A percentile compares a stretch with the other conserved stretches of the same genome.
These are phyloP conservation scores for Triops longicaudatus DNA, from an alignment of 1,140 invertebrate genomes.

Conservation along the genomic window DNA sequence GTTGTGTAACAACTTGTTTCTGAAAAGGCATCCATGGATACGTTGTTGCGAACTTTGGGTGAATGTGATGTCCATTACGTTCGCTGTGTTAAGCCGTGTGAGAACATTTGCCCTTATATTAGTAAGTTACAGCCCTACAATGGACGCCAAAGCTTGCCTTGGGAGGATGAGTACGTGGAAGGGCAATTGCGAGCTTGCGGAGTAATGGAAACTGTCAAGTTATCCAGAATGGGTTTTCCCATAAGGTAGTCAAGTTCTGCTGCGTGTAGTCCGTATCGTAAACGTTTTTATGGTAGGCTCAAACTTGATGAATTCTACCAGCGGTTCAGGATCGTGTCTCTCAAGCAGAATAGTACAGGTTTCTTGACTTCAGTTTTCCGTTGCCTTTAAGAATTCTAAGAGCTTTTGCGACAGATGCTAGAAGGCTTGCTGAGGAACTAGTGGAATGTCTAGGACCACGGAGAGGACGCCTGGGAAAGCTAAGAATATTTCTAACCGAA, in stretches of 20 bases:
- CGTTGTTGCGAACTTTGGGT: constrained; percentile 23
- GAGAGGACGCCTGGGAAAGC: not conserved
- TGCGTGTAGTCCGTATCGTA: not conserved
- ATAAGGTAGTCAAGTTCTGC: constrained; percentile 18
- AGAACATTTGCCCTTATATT: not conserved
- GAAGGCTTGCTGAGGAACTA: not conserved
- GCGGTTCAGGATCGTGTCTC: not conserved
- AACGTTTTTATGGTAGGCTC: not conserved
- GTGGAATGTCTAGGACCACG: not conserved
- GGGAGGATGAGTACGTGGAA: constrained; percentile 26
- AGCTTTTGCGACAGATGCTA: not conserved
- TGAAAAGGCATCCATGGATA: constrained; percentile 28
- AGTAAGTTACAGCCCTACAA: not conserved
- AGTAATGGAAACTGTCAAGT: constrained; percentile 26
- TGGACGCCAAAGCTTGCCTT: not conserved
- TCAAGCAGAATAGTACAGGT: not conserved
- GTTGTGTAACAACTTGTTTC: not conserved
- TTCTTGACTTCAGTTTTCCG: not conserved
- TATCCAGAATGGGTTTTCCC: constrained; percentile 27
- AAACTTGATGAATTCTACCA: not conserved
- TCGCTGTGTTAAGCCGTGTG: constrained; percentile 24
- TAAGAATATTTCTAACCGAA: not conserved
- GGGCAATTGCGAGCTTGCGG: constrained; percentile 27
- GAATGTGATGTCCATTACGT: constrained; percentile 29
- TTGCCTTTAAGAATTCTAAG: not conserved